These are phyloP conservation scores for Pasiphila rectangulata DNA, from an alignment of 2,888 invertebrate genomes.

Conservation along the genomic window DNA sequence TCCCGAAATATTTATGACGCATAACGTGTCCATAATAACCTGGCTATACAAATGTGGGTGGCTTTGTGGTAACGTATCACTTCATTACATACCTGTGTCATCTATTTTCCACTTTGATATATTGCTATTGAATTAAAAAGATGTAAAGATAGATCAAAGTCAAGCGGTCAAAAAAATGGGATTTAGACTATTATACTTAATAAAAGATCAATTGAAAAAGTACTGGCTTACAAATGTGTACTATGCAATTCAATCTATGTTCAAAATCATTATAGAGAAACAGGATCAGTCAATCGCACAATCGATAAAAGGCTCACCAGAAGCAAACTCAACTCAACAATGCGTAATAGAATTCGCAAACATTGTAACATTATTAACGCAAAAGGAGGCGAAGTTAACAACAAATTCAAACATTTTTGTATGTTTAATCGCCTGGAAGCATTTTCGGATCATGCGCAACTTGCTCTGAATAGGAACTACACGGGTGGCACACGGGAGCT, in stretches of 20 bases:
- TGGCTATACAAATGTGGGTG: conserved; percentile 78
- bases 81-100: conserved; percentile 61
- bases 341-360: conserved; percentile 79
- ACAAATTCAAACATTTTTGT: conserved; percentile 77
- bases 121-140: background rate
- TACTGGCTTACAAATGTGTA: conserved; percentile 8
- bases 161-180: background rate
- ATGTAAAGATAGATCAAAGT: background rate
- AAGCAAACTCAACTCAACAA: conserved; percentile 63
- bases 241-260: conserved; percentile 15
- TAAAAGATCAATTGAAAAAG: conserved; percentile 4
- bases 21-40: conserved; percentile 76
- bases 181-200: too few species aligned
- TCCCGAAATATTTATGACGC: conserved; percentile 80
- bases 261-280: conserved; percentile 41
- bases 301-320: conserved; percentile 60
- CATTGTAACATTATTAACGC: conserved; percentile 78
- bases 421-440: conserved; percentile 75
- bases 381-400: conserved; percentile 78
- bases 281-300: conserved; percentile 65
- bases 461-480: conserved; percentile 57
- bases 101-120: conserved; percentile 30
- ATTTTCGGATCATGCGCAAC: conserved; percentile 71
- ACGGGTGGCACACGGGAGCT: conserved; percentile 60
- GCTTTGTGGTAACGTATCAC: conserved; percentile 71